A percentile compares a stretch with the other conserved stretches of the same genome.
Conservation (phyloP, 1,140 invertebrate species). For the Plodia interpunctella region DNA sequence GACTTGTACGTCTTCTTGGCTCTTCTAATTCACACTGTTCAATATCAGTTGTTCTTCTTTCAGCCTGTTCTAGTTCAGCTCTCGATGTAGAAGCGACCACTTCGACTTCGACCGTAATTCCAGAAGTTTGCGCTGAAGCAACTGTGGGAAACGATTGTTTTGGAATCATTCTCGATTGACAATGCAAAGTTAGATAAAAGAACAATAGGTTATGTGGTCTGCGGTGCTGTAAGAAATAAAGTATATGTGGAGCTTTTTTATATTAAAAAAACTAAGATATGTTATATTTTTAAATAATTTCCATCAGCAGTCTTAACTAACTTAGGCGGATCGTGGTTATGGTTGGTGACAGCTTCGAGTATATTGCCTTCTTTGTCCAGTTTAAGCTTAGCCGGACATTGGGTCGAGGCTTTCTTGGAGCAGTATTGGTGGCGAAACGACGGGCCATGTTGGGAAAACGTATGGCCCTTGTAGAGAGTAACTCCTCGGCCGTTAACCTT, state of each 20-base stretch:
- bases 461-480: slow-evolving; percentile 19
- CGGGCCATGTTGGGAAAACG: slow-evolving; percentile 19
- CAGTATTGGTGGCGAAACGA: slow-evolving; percentile 18
- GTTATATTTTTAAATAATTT: slow-evolving; percentile 23
- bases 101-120: too few species aligned
- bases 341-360: neutral
- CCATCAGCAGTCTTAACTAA: slow-evolving; percentile 18
- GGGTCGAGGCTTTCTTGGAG: slow-evolving; percentile 12
- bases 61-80: too few species aligned
- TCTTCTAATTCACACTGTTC: too few species aligned
- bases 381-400: slow-evolving; percentile 19
- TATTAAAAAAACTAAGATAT: neutral
- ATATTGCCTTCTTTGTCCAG: slow-evolving; percentile 14
- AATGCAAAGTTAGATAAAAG: too few species aligned
- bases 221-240: too few species aligned
- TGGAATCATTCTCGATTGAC: too few species aligned
- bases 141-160: too few species aligned
- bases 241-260: too few species aligned
- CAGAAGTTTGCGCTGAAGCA: too few species aligned
- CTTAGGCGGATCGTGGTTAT: slow-evolving; percentile 22
- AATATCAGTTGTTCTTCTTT: too few species aligned
- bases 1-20: neutral
- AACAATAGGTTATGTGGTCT: too few species aligned
- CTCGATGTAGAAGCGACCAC: too few species aligned
- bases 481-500: slow-evolving; percentile 3